These are phyloP conservation scores for Halesus radiatus DNA, from an alignment of 1,140 invertebrate species.

Conservation along the genomic window DNA sequence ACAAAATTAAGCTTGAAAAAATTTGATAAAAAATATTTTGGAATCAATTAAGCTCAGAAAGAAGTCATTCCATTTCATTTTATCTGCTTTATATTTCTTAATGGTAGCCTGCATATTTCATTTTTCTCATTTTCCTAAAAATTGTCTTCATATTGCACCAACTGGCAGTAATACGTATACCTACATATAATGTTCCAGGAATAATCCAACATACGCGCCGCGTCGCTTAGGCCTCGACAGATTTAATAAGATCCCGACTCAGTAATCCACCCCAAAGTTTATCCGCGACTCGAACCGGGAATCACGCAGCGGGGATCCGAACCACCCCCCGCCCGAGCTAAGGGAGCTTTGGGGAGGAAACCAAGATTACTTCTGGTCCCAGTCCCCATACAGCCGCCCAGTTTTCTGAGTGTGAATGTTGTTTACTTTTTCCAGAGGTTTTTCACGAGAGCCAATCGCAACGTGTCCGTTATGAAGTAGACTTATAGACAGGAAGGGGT, in stretches of 20 bases:
- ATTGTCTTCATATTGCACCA: too few relatives aligned
- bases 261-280: constrained; percentile 55
- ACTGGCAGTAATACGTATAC: too few relatives aligned
- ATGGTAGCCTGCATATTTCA: too few relatives aligned
- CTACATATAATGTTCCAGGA: not conserved
- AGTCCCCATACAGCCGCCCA: not conserved
- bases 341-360: constrained; percentile 22
- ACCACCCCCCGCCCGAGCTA: constrained; percentile 39
- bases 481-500: too few relatives aligned
- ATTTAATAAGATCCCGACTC: constrained; percentile 56
- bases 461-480: too few relatives aligned
- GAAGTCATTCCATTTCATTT: too few relatives aligned
- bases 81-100: too few relatives aligned
- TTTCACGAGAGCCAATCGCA: not conserved
- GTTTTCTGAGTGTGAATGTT: too few relatives aligned
- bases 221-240: constrained; percentile 8
- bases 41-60: too few relatives aligned
- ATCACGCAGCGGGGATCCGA: constrained; percentile 56
- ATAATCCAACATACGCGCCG: not conserved
- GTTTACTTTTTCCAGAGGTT: not conserved
- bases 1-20: too few relatives aligned
- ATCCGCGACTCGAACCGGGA: constrained; percentile 54
- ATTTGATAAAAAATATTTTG: too few relatives aligned
- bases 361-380: constrained; percentile 26
- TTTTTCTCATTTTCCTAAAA: too few relatives aligned